Evolutionary conservation across 92 coral and sea anemone species (phyloP).

Genomic region (Hydrozoanthus gracilis): DNA sequence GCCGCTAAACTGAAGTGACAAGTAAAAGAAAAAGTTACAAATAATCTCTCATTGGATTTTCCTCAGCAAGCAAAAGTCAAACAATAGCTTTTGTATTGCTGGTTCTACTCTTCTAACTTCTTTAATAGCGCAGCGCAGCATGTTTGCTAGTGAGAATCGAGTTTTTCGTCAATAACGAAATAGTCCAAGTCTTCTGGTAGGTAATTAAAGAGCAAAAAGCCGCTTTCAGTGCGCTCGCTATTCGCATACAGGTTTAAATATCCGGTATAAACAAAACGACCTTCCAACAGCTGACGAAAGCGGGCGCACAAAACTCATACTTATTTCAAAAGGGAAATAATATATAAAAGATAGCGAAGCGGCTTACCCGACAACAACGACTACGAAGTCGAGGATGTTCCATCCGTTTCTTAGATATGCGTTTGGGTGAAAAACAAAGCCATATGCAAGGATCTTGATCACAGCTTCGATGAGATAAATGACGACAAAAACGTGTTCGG

Average conservation of each 20-base stretch:
- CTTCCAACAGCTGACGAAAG: constrained; percentile 32
- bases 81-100: constrained; percentile 30
- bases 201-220: constrained; percentile 21
- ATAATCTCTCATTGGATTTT: constrained; percentile 27
- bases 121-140: constrained; percentile 35
- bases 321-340: constrained; percentile 5
- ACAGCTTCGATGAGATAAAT: constrained; percentile 94
- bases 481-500: constrained; percentile 86
- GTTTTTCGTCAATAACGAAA: constrained; percentile 49
- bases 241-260: constrained; percentile 49
- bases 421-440: constrained; percentile 84
- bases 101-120: constrained; percentile 31
- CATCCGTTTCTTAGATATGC: constrained; percentile 97
- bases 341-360: neutral
- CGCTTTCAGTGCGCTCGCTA: neutral
- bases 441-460: constrained; percentile 87
- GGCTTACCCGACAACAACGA: constrained; percentile 95
- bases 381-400: constrained; percentile 97
- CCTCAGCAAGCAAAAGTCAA: neutral
- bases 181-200: constrained; percentile 13
- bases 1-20: constrained; percentile 8
- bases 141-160: constrained; percentile 24
- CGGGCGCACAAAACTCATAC: constrained; percentile 47
- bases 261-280: constrained; percentile 67
- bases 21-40: neutral